phyloP scores from a whole-genome alignment of 2,797 vertebrate species.

The Gambusia yucatana region DNA sequence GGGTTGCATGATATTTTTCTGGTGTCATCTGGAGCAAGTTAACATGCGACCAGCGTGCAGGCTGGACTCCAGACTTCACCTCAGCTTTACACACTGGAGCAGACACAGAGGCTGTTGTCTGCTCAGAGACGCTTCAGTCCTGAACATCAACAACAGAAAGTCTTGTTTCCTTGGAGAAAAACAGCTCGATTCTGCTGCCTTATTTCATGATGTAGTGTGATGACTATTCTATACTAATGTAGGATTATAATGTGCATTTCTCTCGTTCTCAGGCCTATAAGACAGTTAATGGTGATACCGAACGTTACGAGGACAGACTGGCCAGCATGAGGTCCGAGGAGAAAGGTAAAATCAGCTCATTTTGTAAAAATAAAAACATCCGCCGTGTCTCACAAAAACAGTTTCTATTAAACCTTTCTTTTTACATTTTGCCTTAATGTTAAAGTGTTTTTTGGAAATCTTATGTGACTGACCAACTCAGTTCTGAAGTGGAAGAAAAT shows the following conservation, averaged over 20 bases:
- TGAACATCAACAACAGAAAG: slow-evolving; percentile 9
- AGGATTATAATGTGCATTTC: background rate
- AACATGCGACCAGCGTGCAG: background rate
- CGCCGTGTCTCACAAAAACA: background rate
- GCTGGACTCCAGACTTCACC: slow-evolving; percentile 21
- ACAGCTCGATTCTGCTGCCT: slow-evolving; percentile 7
- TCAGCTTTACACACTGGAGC: background rate
- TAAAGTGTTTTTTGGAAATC: background rate
- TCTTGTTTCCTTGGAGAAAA: background rate
- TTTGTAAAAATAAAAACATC: background rate
- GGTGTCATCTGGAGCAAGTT: background rate
- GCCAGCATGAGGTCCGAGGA: slow-evolving; percentile 46
- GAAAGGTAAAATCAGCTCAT: slow-evolving; percentile 65
- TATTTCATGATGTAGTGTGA: slow-evolving; percentile 2
- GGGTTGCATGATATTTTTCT: background rate
- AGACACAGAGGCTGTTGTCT: slow-evolving; percentile 35
- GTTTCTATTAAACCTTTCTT: background rate
- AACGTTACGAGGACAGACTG: slow-evolving; percentile 61
- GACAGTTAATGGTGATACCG: slow-evolving; percentile 68
- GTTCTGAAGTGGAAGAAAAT: background rate
- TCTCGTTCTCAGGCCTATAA: slow-evolving; percentile 76
- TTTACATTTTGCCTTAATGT: background rate
- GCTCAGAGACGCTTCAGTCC: slow-evolving; percentile 12
- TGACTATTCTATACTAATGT: background rate
- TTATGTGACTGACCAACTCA: background rate